phyloP scores from a whole-genome alignment of 2,113 vertebrate species.

The Dolichotis patagonum region DNA sequence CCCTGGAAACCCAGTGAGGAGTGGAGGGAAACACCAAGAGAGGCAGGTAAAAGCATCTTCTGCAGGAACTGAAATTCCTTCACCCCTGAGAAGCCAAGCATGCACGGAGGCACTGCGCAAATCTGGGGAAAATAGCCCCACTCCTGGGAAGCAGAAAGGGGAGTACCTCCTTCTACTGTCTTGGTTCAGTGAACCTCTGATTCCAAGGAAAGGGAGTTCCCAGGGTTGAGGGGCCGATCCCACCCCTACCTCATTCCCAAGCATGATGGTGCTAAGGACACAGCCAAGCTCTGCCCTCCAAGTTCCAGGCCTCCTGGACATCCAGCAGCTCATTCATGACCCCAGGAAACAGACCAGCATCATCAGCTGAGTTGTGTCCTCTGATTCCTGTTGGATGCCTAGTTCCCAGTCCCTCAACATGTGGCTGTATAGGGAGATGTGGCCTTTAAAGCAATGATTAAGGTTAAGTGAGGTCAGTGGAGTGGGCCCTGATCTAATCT shows the following conservation, averaged over 20 bases:
- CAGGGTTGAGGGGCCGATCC: neutral
- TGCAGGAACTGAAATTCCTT: neutral
- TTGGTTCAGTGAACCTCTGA: neutral
- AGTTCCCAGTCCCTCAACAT: neutral
- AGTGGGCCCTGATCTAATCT: neutral
- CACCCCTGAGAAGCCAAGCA: neutral
- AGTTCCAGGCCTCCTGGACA: neutral
- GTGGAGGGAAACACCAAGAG: neutral
- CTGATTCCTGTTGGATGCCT: neutral
- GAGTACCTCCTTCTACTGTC: neutral
- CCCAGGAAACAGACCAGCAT: neutral
- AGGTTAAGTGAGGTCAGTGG: neutral
- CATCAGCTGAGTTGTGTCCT: neutral
- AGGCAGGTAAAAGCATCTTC: neutral
- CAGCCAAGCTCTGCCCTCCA: neutral
- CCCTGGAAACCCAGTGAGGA: neutral
- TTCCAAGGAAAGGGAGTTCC: neutral
- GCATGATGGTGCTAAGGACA: neutral
- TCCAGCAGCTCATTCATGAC: neutral
- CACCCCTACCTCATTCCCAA: neutral
- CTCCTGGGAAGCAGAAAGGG: neutral
- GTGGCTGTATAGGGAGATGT: neutral
- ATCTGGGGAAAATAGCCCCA: neutral
- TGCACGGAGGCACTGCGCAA: accelerated
- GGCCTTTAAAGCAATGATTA: neutral